Conservation (phyloP, 1,140 invertebrate species). For the Procambarus clarkii region DNA sequence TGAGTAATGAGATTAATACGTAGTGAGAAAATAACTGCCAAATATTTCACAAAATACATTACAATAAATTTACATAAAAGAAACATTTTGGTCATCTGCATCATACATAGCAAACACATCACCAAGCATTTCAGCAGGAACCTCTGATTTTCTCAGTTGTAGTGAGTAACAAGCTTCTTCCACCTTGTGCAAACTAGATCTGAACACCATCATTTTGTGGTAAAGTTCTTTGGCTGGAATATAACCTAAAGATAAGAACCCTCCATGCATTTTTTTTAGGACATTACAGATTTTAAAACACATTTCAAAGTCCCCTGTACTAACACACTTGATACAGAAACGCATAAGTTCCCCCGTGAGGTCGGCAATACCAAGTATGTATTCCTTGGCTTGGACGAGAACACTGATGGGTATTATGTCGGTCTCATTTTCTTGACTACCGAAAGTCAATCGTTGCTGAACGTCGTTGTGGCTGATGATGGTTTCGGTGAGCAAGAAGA, state of each 20-base stretch:
- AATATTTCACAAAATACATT: neutral
- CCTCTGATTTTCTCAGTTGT: slow-evolving; percentile 86
- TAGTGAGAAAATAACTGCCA: too few relatives aligned
- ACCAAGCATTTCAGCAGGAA: slow-evolving; percentile 82
- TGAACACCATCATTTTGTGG: slow-evolving; percentile 84
- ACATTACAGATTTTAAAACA: slow-evolving; percentile 85
- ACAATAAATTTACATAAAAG: slow-evolving; percentile 15
- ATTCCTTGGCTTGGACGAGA: slow-evolving; percentile 82
- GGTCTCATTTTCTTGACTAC: slow-evolving; percentile 64
- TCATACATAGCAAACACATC: slow-evolving; percentile 67
- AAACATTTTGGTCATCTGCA: slow-evolving; percentile 52
- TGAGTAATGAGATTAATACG: too few relatives aligned
- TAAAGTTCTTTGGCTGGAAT: slow-evolving; percentile 77
- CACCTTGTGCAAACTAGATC: slow-evolving; percentile 87
- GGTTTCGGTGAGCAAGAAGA: slow-evolving; percentile 79
- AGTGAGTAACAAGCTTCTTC: slow-evolving; percentile 91
- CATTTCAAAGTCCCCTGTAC: slow-evolving; percentile 84
- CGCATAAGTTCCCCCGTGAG: slow-evolving; percentile 94
- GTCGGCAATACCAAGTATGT: slow-evolving; percentile 90
- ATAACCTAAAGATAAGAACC: slow-evolving; percentile 79
- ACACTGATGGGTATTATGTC: slow-evolving; percentile 70
- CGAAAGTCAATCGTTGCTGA: slow-evolving; percentile 76
- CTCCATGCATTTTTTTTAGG: slow-evolving; percentile 84
- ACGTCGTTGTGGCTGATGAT: slow-evolving; percentile 78
- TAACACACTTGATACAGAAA: slow-evolving; percentile 88